These are phyloP conservation scores for Acronicta aceris DNA, from an alignment of 2,888 invertebrate species.

Conservation along the genomic window DNA sequence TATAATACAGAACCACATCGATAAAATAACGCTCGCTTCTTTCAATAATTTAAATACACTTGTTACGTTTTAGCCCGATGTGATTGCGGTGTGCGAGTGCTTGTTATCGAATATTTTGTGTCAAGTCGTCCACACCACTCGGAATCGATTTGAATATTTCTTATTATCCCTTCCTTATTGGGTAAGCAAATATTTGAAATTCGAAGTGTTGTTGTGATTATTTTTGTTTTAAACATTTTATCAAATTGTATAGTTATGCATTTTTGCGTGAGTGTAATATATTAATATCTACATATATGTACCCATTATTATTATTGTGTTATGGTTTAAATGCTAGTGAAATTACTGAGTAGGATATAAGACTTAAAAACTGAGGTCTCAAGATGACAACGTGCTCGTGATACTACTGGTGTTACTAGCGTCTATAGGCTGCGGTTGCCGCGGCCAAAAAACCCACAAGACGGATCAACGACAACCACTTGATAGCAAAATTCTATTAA, in stretches of 20 bases:
- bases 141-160: slow-evolving; percentile 45
- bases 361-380: too few species aligned
- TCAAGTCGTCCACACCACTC: slow-evolving; percentile 24
- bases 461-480: too few species aligned
- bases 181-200: slow-evolving; percentile 8
- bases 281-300: too few species aligned
- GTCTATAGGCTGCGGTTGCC: too few species aligned
- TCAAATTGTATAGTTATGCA: background rate
- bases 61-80: slow-evolving; percentile 21
- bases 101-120: slow-evolving; percentile 39
- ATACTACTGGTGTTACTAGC: too few species aligned
- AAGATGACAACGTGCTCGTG: too few species aligned
- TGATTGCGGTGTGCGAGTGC: slow-evolving; percentile 19
- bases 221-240: background rate
- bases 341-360: too few species aligned
- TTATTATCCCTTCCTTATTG: slow-evolving; percentile 27
- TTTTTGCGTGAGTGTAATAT: too few species aligned
- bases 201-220: background rate
- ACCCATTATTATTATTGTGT: too few species aligned
- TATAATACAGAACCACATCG: slow-evolving; percentile 14
- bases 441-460: too few species aligned
- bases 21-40: background rate
- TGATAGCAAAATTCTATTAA: too few species aligned
- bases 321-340: too few species aligned
- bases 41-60: slow-evolving; percentile 27